Evolutionary conservation across 1,140 invertebrate genomes (phyloP).

Genomic region (Tetragonula clypearis): DNA sequence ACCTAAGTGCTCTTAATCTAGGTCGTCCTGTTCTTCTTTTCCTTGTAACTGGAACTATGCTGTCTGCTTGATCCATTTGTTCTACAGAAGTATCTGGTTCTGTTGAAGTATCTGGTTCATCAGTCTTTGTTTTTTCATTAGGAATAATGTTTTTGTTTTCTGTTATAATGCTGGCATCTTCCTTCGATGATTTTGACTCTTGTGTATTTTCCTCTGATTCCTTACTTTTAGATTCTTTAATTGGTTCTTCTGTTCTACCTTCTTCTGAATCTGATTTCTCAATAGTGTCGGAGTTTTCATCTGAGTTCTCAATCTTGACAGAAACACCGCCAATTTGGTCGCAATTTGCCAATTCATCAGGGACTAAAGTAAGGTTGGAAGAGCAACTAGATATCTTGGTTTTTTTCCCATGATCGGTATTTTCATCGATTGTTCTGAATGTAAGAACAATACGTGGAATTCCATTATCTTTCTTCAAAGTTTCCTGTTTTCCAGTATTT

Average conservation of each 20-base stretch:
- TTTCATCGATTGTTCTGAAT: slow-evolving; percentile 80
- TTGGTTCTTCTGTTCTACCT: slow-evolving; percentile 45
- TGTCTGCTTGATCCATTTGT: slow-evolving; percentile 47
- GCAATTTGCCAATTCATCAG: slow-evolving; percentile 77
- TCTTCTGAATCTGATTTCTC: slow-evolving; percentile 75
- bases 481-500: slow-evolving; percentile 55
- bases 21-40: slow-evolving; percentile 72
- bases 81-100: slow-evolving; percentile 16
- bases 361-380: slow-evolving; percentile 76
- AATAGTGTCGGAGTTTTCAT: slow-evolving; percentile 70
- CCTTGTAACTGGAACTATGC: slow-evolving; percentile 64
- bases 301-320: slow-evolving; percentile 78
- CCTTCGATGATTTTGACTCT: slow-evolving; percentile 22
- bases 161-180: slow-evolving; percentile 23
- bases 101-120: slow-evolving; percentile 15
- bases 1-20: slow-evolving; percentile 74
- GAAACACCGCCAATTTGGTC: slow-evolving; percentile 78
- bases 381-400: slow-evolving; percentile 79
- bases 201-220: slow-evolving; percentile 19
- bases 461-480: slow-evolving; percentile 72
- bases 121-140: slow-evolving; percentile 48
- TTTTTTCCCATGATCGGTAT: slow-evolving; percentile 78
- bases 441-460: slow-evolving; percentile 79
- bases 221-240: slow-evolving; percentile 29
- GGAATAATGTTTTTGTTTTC: slow-evolving; percentile 16